Evolutionary conservation across 2,113 vertebrate genomes (phyloP).

Genomic region (Castor canadensis): DNA sequence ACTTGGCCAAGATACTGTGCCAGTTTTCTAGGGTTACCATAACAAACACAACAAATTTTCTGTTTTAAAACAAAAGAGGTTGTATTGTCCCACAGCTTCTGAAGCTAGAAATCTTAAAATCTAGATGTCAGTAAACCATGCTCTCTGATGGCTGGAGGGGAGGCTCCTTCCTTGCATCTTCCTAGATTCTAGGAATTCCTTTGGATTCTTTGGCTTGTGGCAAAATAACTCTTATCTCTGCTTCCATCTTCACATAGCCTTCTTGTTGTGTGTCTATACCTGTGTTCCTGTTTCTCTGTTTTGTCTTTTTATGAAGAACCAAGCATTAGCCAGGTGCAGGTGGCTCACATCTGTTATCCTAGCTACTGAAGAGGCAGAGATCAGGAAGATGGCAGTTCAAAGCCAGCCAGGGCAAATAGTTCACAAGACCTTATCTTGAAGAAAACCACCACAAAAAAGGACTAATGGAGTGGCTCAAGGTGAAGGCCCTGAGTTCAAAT

Average conservation of each 20-base stretch:
- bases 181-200: background rate
- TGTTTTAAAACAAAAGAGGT: conserved; percentile 8
- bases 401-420: too few species aligned
- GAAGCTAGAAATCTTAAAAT: background rate
- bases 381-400: too few species aligned
- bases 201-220: background rate
- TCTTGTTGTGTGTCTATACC: background rate
- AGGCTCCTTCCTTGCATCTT: background rate
- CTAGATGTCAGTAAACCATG: background rate
- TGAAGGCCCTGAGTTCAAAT: too few species aligned
- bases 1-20: background rate
- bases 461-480: too few species aligned
- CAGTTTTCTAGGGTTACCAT: background rate
- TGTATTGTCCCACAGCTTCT: background rate
- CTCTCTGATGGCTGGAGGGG: background rate
- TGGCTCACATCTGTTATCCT: too few species aligned
- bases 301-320: background rate
- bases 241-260: background rate
- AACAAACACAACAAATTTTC: background rate
- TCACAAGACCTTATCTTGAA: too few species aligned
- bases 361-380: too few species aligned
- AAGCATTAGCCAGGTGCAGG: background rate
- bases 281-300: background rate
- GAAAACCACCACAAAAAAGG: too few species aligned
- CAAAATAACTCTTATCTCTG: background rate